Conservation (phyloP, 1,140 invertebrate genomes). For the Pectinophora gossypiella region DNA sequence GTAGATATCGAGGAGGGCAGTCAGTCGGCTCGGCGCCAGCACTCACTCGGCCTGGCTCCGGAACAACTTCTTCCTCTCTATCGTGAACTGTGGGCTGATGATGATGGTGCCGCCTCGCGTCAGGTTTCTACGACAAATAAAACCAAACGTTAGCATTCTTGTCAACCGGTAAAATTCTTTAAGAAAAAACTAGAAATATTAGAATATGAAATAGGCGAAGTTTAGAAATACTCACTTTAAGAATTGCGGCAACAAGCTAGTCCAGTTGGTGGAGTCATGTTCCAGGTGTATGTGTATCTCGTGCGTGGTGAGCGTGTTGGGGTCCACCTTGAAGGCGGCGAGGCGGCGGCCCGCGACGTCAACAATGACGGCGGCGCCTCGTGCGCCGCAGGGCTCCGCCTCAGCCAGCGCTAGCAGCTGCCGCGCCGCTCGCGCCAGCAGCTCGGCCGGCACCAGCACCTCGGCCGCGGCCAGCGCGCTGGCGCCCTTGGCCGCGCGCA, state of each 20-base stretch:
- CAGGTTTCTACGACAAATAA: constrained; percentile 80
- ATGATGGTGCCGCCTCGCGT: constrained; percentile 88
- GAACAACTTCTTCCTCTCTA: constrained; percentile 92
- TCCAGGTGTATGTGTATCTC: constrained; percentile 89
- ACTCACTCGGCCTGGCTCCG: constrained; percentile 77
- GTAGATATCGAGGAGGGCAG: constrained; percentile 67
- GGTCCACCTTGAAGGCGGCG: constrained; percentile 86
- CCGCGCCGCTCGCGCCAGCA: constrained; percentile 83
- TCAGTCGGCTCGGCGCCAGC: constrained; percentile 55
- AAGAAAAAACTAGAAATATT: constrained; percentile 8
- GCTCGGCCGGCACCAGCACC: constrained; percentile 86
- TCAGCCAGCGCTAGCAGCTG: constrained; percentile 88
- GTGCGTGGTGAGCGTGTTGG: constrained; percentile 88
- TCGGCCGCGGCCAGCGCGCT: constrained; percentile 87
- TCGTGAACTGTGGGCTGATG: constrained; percentile 87
- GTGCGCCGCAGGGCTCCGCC: constrained; percentile 88
- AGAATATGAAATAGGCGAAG: constrained; percentile 2
- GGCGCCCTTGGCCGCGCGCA: constrained; percentile 84
- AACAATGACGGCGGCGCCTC: constrained; percentile 85
- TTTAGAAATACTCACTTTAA: constrained; percentile 82
- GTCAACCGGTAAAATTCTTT: constrained; percentile 1
- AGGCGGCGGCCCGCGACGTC: constrained; percentile 82
- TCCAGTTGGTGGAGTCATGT: constrained; percentile 88
- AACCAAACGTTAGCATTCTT: constrained; percentile 22
- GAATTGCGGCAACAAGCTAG: constrained; percentile 88